phyloP scores from a whole-genome alignment of 2,797 vertebrate species.

The Scomberomorus guttatus region DNA sequence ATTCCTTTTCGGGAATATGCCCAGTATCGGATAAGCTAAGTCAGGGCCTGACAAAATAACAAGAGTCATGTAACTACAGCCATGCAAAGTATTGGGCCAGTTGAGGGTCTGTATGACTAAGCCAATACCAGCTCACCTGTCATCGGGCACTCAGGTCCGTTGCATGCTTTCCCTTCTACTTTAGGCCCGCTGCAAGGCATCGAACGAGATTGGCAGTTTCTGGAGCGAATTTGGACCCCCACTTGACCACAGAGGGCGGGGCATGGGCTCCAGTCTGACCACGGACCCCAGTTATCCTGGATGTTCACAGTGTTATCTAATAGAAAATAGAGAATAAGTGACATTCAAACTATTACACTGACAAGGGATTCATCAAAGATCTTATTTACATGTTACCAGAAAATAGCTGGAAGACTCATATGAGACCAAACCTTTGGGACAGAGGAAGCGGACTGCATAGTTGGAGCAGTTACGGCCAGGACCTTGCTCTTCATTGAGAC shows the following conservation, averaged over 20 bases:
- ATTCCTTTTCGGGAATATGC: neutral
- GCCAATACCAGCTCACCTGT: conserved; percentile 52
- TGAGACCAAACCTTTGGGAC: conserved; percentile 83
- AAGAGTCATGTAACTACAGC: no score
- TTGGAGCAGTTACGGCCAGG: conserved; percentile 90
- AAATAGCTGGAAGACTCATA: neutral
- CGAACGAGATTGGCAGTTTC: conserved; percentile 86
- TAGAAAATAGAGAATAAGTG: conserved; percentile 1
- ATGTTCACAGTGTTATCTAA: conserved; percentile 59
- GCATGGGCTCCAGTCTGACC: conserved; percentile 94
- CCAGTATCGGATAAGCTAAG: neutral
- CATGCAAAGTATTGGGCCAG: no score
- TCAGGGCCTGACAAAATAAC: neutral
- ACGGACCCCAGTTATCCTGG: conserved; percentile 87
- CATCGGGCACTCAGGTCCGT: conserved; percentile 88
- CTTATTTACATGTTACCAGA: neutral
- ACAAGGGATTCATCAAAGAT: neutral
- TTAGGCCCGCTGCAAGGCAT: conserved; percentile 87
- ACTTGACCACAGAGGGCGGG: conserved; percentile 90
- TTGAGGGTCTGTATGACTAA: neutral
- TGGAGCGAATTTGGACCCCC: conserved; percentile 89
- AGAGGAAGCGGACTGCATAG: conserved; percentile 93
- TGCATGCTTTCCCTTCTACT: conserved; percentile 90
- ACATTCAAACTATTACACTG: neutral
- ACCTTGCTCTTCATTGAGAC: conserved; percentile 90